Percentiles rank a stretch among this genome's conserved stretches.
These are phyloP conservation scores for Aldrovandia affinis DNA, from an alignment of 2,797 vertebrate species.

Conservation along the genomic window DNA sequence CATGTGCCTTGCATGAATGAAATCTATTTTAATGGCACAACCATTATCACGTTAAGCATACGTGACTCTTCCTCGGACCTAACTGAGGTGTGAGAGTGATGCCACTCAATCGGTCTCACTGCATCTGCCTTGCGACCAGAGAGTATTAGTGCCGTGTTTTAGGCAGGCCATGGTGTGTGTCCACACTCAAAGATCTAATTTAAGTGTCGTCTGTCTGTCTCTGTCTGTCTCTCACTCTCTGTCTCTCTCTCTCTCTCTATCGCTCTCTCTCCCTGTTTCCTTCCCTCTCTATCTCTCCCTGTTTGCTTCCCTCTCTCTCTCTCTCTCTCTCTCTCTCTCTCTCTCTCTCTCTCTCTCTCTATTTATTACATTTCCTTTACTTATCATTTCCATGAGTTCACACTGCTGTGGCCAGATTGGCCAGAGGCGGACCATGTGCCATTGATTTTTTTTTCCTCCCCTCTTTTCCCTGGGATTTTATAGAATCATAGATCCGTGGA, in stretches of 20 bases:
- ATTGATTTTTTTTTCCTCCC: conserved; percentile 84
- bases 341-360: neutral
- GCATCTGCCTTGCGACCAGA: neutral
- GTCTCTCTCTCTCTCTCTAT: no score
- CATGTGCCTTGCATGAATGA: neutral
- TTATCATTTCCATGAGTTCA: conserved; percentile 81
- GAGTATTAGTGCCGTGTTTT: neutral
- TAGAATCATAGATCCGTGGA: conserved; percentile 94
- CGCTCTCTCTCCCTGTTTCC: neutral
- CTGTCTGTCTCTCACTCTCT: neutral
- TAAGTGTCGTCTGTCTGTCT: no score
- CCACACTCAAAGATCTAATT: no score
- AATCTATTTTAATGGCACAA: neutral
- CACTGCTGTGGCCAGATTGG: conserved; percentile 78
- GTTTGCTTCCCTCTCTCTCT: no score
- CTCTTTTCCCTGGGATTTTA: conserved; percentile 89
- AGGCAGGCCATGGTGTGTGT: neutral
- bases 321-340: neutral
- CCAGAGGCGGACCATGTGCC: conserved; percentile 80
- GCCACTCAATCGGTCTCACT: neutral
- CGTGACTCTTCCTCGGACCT: neutral
- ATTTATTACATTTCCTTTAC: conserved; percentile 71
- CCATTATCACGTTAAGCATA: neutral
- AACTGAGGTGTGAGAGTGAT: no score
- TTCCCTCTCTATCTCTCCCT: conserved; percentile 21